A percentile compares a stretch with the other conserved stretches of the same genome.
These are phyloP conservation scores for Halyomorpha halys DNA, from an alignment of 1,140 invertebrate genomes.

Conservation along the genomic window DNA sequence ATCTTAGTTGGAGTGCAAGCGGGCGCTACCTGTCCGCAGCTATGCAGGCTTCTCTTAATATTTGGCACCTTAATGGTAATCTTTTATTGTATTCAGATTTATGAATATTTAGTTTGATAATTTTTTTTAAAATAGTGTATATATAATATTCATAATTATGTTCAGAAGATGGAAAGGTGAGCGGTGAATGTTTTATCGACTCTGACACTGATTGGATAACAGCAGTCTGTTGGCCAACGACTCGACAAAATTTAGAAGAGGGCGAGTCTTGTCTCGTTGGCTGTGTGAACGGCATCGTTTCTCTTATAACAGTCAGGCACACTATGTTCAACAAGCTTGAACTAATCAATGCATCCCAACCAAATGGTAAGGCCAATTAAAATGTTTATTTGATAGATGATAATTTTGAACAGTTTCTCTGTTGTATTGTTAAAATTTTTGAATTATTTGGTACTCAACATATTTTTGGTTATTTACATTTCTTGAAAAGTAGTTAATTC, in stretches of 20 bases:
- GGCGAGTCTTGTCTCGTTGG: conserved; percentile 44
- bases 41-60: conserved; percentile 48
- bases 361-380: conserved; percentile 35
- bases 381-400: background rate
- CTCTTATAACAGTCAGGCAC: conserved; percentile 33
- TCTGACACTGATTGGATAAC: conserved; percentile 42
- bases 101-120: too few relatives aligned
- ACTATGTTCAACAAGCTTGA: conserved; percentile 35
- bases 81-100: too few relatives aligned
- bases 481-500: conserved; percentile 18
- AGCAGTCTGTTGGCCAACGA: conserved; percentile 40
- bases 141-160: conserved; percentile 1
- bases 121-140: too few relatives aligned
- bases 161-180: conserved; percentile 22
- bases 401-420: background rate
- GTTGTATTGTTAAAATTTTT: too few relatives aligned
- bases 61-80: conserved; percentile 39
- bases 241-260: conserved; percentile 33
- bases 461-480: background rate
- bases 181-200: conserved; percentile 34
- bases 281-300: conserved; percentile 42
- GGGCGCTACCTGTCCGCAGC: conserved; percentile 46
- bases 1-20: conserved; percentile 44
- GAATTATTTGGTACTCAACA: too few relatives aligned
- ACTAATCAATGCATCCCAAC: conserved; percentile 38